These are phyloP conservation scores for Bambusicola thoracicus DNA, from an alignment of 2,113 vertebrate genomes.

Conservation along the genomic window DNA sequence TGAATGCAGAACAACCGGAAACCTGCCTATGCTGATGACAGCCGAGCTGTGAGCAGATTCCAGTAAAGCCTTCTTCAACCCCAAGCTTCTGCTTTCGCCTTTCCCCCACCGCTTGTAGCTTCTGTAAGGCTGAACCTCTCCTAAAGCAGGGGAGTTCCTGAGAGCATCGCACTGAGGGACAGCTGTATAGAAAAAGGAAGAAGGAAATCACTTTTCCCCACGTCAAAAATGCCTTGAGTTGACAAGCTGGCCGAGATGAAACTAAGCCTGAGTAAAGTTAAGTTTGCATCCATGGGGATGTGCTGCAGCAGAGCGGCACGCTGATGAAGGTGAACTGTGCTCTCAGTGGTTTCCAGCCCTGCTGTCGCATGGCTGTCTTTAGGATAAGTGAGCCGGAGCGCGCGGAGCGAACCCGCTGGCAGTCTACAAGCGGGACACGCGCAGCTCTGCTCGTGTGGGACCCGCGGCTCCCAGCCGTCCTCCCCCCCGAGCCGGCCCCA, in stretches of 20 bases:
- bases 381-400: not conserved
- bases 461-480: not conserved
- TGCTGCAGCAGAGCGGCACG: not conserved
- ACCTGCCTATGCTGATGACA: not conserved
- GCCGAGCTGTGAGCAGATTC: not conserved
- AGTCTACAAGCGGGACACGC: not conserved
- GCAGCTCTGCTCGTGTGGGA: too few species aligned
- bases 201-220: not conserved
- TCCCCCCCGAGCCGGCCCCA: accelerated
- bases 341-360: accelerated
- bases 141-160: not conserved
- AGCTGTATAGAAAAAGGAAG: not conserved
- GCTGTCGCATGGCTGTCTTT: not conserved
- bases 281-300: accelerated
- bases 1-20: not conserved
- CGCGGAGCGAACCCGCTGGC: not conserved
- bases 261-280: accelerated
- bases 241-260: not conserved
- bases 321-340: accelerated
- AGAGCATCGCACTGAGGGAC: not conserved
- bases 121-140: not conserved
- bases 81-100: constrained; percentile 24
- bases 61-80: not conserved
- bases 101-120: not conserved
- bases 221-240: not conserved